Evolutionary conservation across 2,113 vertebrate genomes (phyloP).

Genomic region (Poeciliopsis retropinna): DNA sequence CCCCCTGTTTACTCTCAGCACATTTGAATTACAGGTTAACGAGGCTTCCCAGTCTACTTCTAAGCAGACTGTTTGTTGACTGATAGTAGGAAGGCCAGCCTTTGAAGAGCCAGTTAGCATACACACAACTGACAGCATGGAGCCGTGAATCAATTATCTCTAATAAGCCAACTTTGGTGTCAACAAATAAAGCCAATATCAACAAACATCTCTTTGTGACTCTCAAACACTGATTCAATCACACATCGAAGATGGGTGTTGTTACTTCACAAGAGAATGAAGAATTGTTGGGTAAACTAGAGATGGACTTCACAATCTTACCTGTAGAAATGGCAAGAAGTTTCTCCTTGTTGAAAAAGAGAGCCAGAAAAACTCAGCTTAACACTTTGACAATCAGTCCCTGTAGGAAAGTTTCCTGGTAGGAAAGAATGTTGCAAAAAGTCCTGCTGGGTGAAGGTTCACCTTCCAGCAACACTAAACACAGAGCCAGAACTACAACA

Average conservation of each 20-base stretch:
- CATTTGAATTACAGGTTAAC: constrained; percentile 76
- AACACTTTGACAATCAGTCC: not conserved
- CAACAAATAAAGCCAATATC: constrained; percentile 65
- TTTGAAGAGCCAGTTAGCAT: constrained; percentile 64
- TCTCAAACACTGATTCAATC: constrained; percentile 33
- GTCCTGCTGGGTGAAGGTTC: not conserved
- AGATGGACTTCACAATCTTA: constrained; percentile 7
- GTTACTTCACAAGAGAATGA: constrained; percentile 16
- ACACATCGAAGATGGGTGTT: constrained; percentile 46
- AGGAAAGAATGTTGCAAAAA: too few relatives aligned
- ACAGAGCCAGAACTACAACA: not conserved
- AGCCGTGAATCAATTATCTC: constrained; percentile 71
- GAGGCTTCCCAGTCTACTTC: constrained; percentile 58
- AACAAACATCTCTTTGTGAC: constrained; percentile 46
- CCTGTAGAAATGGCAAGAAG: not conserved
- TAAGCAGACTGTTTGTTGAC: constrained; percentile 65
- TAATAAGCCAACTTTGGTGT: constrained; percentile 73
- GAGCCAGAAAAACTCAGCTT: not conserved
- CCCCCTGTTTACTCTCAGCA: constrained; percentile 53
- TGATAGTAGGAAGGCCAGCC: constrained; percentile 63
- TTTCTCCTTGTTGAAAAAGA: not conserved
- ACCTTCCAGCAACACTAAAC: not conserved
- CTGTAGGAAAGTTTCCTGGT: too few relatives aligned
- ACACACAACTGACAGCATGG: constrained; percentile 58
- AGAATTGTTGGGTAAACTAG: constrained; percentile 5